Base-by-base conservation (phyloP, 2,888 invertebrate genomes). In the Brachyopa scutellaris region DNA sequence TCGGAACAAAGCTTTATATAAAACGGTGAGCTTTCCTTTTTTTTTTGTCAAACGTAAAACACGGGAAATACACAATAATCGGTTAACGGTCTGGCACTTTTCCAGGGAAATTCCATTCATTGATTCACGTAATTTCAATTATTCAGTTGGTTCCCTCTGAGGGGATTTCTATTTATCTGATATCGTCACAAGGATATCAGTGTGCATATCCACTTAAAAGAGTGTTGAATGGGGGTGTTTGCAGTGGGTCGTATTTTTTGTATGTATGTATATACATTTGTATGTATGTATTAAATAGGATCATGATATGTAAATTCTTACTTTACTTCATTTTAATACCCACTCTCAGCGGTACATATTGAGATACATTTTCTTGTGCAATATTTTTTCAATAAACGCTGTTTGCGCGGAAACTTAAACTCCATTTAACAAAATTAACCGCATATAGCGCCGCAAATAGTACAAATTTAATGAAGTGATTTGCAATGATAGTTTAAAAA, bases 61-160 rank as follows among this genome's bases (percentile, higher is more conserved):
- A 66, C 23, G 31, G 45, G 55, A 53, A 38, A 51, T 57, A 67
- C 57, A 31, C 70, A 47, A 33, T 73, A 79, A 80, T 80, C 84
- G 55, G 55, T 77, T 84, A 62, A 84, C 84, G 77, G 77, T 84
- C 82, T 84, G 59, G 84, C 82, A 77, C 80, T 47, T 77, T 73
- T 77, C 51, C 29, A 82, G 77, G 70, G 61, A 64, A 45, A 78
- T 61, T 73, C 72, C 72, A 62, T 77, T 70, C 78, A 73, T 57
- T 73, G 78, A 72, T 66, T 78, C 78, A 73, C 38, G 61, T 79
- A 73, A 79, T 79, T 73, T 47, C 51, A 73, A 61, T 73, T 79
- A 61, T 61, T 53, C 67, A 67, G 51, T 53, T 66, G 42, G 19
- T 15, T 78, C 31, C 29, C 8, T 51, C 51, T 26, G 26, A 59